Percentiles rank a stretch among this genome's conserved stretches.
Evolutionary conservation across 2,888 invertebrate species (phyloP).

Genomic region (Limulus polyphemus): DNA sequence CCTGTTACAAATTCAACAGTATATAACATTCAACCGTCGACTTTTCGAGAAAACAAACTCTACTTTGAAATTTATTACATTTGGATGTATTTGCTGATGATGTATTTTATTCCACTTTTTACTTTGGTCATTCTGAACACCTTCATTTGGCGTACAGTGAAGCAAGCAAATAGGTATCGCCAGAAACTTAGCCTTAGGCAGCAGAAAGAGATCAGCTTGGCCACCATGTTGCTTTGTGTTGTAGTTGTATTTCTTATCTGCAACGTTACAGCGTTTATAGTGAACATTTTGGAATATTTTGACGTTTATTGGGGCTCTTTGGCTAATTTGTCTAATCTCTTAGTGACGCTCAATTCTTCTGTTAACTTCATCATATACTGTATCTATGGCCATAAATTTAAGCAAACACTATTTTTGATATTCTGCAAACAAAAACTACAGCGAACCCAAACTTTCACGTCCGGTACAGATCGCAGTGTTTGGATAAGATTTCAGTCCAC

Average conservation of each 20-base stretch:
- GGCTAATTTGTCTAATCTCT: slow-evolving; percentile 60
- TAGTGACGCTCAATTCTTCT: slow-evolving; percentile 92
- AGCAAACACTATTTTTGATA: neutral
- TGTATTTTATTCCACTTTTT: slow-evolving; percentile 83
- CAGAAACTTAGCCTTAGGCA: slow-evolving; percentile 77
- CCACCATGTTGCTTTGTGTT: slow-evolving; percentile 86
- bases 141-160: slow-evolving; percentile 78
- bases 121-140: slow-evolving; percentile 77
- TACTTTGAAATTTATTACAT: slow-evolving; percentile 74
- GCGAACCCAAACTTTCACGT: no score
- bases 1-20: slow-evolving; percentile 3
- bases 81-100: slow-evolving; percentile 84
- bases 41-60: slow-evolving; percentile 52
- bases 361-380: slow-evolving; percentile 96
- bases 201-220: slow-evolving; percentile 80
- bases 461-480: no score
- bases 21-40: slow-evolving; percentile 43
- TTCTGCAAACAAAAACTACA: no score
- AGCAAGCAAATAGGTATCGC: slow-evolving; percentile 75
- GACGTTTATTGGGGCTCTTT: slow-evolving; percentile 52
- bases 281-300: slow-evolving; percentile 59
- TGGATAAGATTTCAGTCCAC: no score
- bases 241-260: slow-evolving; percentile 87
- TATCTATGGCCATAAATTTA: slow-evolving; percentile 58
- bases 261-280: slow-evolving; percentile 71